Percentiles rank a stretch among this genome's conserved stretches.
Evolutionary conservation across 2,888 invertebrate genomes (phyloP).

Genomic region (Polyommatus icarus): DNA sequence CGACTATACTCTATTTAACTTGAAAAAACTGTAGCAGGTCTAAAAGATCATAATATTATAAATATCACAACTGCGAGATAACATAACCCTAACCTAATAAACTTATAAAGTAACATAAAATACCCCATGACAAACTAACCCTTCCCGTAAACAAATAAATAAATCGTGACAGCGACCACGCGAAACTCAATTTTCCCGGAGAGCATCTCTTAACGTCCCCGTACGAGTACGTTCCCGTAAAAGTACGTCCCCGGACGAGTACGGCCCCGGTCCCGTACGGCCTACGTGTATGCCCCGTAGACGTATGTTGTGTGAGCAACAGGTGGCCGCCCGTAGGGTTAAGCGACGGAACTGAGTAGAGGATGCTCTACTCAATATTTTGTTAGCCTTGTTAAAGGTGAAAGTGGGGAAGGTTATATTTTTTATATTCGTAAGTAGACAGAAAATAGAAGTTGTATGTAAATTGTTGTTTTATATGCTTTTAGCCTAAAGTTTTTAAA

Average conservation of each 20-base stretch:
- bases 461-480: too few species aligned
- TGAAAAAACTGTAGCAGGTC: too few species aligned
- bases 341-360: slow-evolving; percentile 53
- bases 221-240: slow-evolving; percentile 35
- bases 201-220: slow-evolving; percentile 48
- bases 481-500: too few species aligned
- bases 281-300: slow-evolving; percentile 52
- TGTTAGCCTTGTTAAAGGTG: slow-evolving; percentile 1
- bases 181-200: slow-evolving; percentile 68
- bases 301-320: slow-evolving; percentile 67
- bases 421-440: too few species aligned
- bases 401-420: too few species aligned
- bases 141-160: slow-evolving; percentile 58
- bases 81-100: not conserved
- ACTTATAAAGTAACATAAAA: slow-evolving; percentile 32
- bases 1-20: too few species aligned
- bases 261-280: slow-evolving; percentile 28
- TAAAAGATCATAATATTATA: too few species aligned
- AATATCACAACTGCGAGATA: not conserved
- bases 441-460: too few species aligned
- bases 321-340: slow-evolving; percentile 79
- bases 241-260: slow-evolving; percentile 43
- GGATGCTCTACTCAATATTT: slow-evolving; percentile 53
- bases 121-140: slow-evolving; percentile 46
- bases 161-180: slow-evolving; percentile 54